Evolutionary conservation across 2,797 vertebrate genomes (phyloP).

Genomic region (Sarcoramphus papa): DNA sequence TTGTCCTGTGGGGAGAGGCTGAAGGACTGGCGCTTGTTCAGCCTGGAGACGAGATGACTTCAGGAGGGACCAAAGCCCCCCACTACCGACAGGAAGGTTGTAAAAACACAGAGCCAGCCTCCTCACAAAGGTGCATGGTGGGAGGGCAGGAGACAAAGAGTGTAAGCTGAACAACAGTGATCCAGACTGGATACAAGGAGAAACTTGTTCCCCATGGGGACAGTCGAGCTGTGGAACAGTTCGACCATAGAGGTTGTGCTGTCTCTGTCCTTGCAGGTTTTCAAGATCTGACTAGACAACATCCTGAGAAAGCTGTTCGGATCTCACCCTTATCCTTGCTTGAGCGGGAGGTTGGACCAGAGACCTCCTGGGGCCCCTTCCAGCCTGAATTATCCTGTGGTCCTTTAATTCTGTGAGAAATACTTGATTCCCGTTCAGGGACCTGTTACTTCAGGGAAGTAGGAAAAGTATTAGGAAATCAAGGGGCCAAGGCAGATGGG

Average conservation of each 20-base stretch:
- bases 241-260: neutral
- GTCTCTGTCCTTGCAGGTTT: neutral
- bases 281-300: neutral
- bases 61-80: neutral
- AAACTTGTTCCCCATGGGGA: neutral
- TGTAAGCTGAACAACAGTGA: fast-evolving
- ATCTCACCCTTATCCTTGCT: neutral
- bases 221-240: neutral
- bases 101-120: neutral
- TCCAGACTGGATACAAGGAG: neutral
- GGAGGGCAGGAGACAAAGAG: neutral
- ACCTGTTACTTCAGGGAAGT: neutral
- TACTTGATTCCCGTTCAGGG: neutral
- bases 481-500: neutral
- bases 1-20: neutral
- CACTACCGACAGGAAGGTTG: neutral
- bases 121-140: neutral
- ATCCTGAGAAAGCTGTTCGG: neutral
- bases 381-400: neutral
- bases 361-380: neutral
- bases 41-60: neutral
- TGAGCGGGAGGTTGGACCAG: neutral
- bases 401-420: neutral
- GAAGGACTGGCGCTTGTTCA: neutral
- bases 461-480: neutral